phyloP scores from a whole-genome alignment of 2,888 invertebrate species.

The Nymphalis c-album region DNA sequence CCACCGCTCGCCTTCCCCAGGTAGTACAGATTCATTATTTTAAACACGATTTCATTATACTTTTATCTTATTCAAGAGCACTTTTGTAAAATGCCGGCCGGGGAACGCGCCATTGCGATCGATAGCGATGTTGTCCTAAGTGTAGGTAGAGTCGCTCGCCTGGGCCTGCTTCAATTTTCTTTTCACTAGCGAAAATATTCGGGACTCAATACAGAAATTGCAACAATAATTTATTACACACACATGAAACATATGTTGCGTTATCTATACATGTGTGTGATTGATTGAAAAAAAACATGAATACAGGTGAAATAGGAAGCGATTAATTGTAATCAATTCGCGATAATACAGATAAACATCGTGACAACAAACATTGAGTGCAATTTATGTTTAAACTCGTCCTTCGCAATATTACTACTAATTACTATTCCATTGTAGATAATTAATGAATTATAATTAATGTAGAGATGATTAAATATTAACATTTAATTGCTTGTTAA shows the following conservation, averaged over 20 bases:
- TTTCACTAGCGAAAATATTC: conserved; percentile 21
- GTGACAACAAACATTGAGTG: conserved; percentile 16
- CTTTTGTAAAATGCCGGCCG: conserved; percentile 54
- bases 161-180: conserved; percentile 33
- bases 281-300: conserved; percentile 13
- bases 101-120: conserved; percentile 69
- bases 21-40: conserved; percentile 50
- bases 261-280: background rate
- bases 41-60: conserved; percentile 36
- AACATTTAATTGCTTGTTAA: background rate
- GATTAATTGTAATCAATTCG: conserved; percentile 33
- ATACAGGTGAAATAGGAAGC: conserved; percentile 22
- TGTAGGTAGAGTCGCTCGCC: conserved; percentile 51
- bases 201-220: background rate
- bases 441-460: background rate
- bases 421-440: conserved; percentile 3
- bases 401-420: background rate
- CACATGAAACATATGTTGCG: background rate
- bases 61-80: conserved; percentile 58
- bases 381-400: conserved; percentile 16
- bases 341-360: conserved; percentile 38
- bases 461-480: background rate
- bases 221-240: background rate
- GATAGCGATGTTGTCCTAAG: conserved; percentile 75
- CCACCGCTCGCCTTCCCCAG: conserved; percentile 58